phyloP scores from a whole-genome alignment of 2,888 invertebrate species.

The Chydorus sphaericus region DNA sequence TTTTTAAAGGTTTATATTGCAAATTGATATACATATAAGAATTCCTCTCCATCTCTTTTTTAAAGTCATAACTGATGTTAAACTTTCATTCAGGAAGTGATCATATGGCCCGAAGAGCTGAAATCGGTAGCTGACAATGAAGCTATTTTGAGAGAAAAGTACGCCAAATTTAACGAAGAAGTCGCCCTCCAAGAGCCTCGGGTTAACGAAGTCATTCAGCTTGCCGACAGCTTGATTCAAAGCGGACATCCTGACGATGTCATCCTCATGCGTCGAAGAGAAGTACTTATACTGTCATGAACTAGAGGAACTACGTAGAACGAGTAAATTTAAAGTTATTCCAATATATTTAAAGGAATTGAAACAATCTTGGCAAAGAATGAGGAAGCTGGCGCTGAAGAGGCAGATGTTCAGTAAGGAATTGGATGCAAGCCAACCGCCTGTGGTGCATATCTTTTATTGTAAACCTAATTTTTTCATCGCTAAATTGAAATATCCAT shows the following conservation, averaged over 20 bases:
- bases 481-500: too few species aligned
- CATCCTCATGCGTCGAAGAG: background rate
- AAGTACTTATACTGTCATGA: too few species aligned
- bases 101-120: background rate
- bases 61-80: background rate
- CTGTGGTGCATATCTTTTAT: too few species aligned
- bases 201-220: background rate
- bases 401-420: background rate
- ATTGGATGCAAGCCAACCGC: background rate
- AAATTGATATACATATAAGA: background rate
- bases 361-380: constrained; percentile 5
- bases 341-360: background rate
- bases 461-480: too few species aligned
- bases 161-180: constrained; percentile 4
- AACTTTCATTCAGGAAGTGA: background rate
- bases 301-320: too few species aligned
- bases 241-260: background rate
- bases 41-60: background rate
- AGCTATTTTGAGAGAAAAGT: background rate
- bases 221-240: background rate
- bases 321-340: too few species aligned
- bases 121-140: background rate
- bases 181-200: background rate
- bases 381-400: constrained; percentile 4
- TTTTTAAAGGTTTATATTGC: background rate